These are phyloP conservation scores for Calcarius lapponicus DNA, from an alignment of 2,797 vertebrate species.

Conservation along the genomic window DNA sequence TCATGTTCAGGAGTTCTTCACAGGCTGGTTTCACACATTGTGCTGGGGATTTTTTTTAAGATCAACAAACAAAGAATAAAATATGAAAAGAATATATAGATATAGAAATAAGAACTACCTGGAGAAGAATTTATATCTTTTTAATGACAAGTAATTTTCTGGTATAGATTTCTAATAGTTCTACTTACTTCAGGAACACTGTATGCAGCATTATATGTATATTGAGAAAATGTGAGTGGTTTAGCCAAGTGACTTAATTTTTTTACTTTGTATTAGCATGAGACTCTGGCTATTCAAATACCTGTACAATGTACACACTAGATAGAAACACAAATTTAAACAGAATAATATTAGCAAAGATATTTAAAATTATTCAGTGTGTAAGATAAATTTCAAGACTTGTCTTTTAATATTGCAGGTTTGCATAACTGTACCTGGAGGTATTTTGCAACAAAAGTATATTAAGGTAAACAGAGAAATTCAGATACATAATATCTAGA, in stretches of 20 bases:
- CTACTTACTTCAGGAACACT: background rate
- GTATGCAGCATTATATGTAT: background rate
- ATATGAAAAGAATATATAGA: background rate
- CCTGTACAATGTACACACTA: background rate
- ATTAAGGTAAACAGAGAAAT: constrained; percentile 50
- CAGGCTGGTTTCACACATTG: background rate
- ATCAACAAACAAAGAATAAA: background rate
- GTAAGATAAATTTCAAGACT: background rate
- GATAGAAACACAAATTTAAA: background rate
- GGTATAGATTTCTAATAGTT: background rate
- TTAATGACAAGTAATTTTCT: background rate
- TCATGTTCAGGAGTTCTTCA: background rate
- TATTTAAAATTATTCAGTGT: background rate
- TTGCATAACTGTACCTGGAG: constrained; percentile 25
- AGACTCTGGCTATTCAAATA: background rate
- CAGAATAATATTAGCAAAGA: background rate
- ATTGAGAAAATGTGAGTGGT: background rate
- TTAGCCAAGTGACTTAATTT: background rate
- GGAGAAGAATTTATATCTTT: background rate
- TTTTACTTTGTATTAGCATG: background rate
- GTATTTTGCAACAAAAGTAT: constrained; percentile 39
- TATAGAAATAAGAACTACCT: background rate
- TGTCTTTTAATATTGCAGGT: background rate
- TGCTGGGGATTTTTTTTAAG: background rate
- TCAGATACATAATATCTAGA: constrained; percentile 50